These are phyloP conservation scores for Pseudomugil gertrudae DNA, from an alignment of 2,797 vertebrate genomes.

Conservation along the genomic window DNA sequence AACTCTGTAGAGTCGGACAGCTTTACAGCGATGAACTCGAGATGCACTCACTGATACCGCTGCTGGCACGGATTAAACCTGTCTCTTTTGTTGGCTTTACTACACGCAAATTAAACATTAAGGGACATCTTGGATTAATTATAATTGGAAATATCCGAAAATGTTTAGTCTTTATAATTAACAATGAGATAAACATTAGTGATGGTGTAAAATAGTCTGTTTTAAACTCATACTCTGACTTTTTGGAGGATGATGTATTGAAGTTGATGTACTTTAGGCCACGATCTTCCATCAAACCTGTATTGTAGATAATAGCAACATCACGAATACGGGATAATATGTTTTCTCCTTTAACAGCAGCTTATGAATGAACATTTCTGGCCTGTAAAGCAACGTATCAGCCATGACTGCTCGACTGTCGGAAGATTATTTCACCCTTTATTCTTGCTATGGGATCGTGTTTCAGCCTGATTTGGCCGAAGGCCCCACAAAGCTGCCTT, in stretches of 20 bases:
- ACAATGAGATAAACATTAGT: not conserved
- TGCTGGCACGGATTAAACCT: not conserved
- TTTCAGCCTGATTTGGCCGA: not conserved
- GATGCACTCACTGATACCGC: not conserved
- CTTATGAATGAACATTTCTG: not conserved
- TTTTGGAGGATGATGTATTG: not conserved
- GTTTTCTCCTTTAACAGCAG: conserved; percentile 1
- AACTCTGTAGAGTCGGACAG: conserved; percentile 1
- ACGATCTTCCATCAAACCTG: too few species aligned
- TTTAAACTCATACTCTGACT: not conserved
- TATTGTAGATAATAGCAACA: not conserved
- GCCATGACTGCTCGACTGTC: not conserved
- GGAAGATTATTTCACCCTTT: not conserved
- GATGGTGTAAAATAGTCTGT: not conserved
- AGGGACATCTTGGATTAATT: not conserved
- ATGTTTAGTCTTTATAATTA: not conserved
- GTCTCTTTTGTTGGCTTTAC: not conserved
- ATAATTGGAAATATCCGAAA: not conserved
- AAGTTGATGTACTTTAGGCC: not conserved
- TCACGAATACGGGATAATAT: conserved; percentile 5
- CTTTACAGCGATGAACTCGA: not conserved
- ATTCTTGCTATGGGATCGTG: not conserved
- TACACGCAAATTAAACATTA: not conserved
- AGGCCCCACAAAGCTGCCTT: not conserved
- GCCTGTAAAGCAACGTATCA: not conserved